These are phyloP conservation scores for Tupiocoris notatus DNA, from an alignment of 2,888 invertebrate genomes.

Conservation along the genomic window DNA sequence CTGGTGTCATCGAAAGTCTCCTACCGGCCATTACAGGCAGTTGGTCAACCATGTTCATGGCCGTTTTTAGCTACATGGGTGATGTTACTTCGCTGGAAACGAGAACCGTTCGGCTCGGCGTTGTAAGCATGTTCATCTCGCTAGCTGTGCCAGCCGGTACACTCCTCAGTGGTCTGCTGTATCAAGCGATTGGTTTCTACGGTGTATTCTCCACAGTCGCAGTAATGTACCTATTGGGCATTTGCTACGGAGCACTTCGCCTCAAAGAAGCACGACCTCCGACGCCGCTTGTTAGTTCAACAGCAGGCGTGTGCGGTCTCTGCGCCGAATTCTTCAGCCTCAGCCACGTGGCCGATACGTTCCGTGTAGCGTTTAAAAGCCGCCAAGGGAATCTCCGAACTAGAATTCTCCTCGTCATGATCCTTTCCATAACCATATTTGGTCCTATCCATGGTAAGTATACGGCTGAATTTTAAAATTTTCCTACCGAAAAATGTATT, in stretches of 20 bases:
- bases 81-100: slow-evolving; percentile 46
- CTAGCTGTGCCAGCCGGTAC: slow-evolving; percentile 46
- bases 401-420: slow-evolving; percentile 39
- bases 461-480: not conserved
- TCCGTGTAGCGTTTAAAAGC: slow-evolving; percentile 40
- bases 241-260: slow-evolving; percentile 37
- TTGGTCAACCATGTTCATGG: slow-evolving; percentile 47
- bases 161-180: slow-evolving; percentile 44
- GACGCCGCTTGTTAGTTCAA: slow-evolving; percentile 2
- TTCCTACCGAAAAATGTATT: too few relatives aligned
- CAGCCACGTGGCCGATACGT: slow-evolving; percentile 40
- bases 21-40: slow-evolving; percentile 49
- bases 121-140: slow-evolving; percentile 43
- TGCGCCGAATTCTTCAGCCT: slow-evolving; percentile 39
- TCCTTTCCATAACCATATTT: slow-evolving; percentile 40
- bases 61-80: slow-evolving; percentile 47
- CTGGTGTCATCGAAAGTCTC: slow-evolving; percentile 47
- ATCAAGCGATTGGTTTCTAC: slow-evolving; percentile 44
- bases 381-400: slow-evolving; percentile 43
- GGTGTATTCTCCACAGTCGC: slow-evolving; percentile 45
- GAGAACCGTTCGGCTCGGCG: slow-evolving; percentile 48
- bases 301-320: not conserved
- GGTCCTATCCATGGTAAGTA: slow-evolving; percentile 46
- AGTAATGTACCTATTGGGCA: slow-evolving; percentile 40
- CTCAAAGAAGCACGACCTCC: slow-evolving; percentile 42